Percentiles rank a stretch among this genome's conserved stretches.
These are phyloP conservation scores for Tringa solitaria DNA, from an alignment of 2,113 vertebrate genomes.

Conservation along the genomic window DNA sequence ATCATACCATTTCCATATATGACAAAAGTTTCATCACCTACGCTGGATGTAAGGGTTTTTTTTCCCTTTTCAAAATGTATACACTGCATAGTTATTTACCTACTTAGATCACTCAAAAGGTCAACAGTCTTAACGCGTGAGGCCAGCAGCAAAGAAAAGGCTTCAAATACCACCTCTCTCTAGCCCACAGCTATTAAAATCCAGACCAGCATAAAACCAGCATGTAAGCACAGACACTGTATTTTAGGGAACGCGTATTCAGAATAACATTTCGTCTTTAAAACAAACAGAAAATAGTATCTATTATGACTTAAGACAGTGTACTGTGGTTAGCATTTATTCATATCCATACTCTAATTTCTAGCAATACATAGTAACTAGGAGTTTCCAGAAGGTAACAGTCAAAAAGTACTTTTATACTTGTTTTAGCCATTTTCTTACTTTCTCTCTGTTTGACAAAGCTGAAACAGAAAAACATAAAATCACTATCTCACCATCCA, in stretches of 20 bases:
- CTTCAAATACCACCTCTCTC: slow-evolving; percentile 29
- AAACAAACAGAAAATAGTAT: background rate
- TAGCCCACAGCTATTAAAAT: slow-evolving; percentile 38
- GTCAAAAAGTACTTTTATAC: background rate
- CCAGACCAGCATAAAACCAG: background rate
- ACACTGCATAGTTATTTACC: background rate
- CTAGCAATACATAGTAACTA: background rate
- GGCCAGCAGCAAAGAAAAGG: slow-evolving; percentile 13
- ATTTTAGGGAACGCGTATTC: background rate
- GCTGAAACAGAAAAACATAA: background rate
- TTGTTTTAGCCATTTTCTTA: background rate
- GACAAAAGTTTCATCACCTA: background rate
- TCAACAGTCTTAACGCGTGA: background rate
- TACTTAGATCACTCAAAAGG: slow-evolving; percentile 49
- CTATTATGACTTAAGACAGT: background rate
- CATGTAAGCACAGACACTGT: background rate
- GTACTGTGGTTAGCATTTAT: background rate
- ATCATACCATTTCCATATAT: background rate
- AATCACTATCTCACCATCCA: background rate
- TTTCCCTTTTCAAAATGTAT: slow-evolving; percentile 1
- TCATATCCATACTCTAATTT: background rate
- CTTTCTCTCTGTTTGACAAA: background rate
- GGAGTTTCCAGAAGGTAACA: background rate
- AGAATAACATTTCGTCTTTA: background rate
- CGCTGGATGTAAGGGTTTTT: background rate